Evolutionary conservation across 92 coral and sea anemone genomes (phyloP).

Genomic region (Muricea muricata): DNA sequence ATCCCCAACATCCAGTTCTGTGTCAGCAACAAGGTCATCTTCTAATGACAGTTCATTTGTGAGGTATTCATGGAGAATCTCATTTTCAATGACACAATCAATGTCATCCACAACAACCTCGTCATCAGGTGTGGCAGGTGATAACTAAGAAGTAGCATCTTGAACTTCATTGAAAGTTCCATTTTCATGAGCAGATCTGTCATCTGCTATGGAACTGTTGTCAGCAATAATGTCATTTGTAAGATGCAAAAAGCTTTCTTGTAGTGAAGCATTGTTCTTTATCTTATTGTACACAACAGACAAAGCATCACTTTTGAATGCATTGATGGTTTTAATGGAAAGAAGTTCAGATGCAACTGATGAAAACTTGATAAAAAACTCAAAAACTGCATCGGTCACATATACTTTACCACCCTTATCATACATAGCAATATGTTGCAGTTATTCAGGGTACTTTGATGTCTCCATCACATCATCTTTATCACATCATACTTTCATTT

Average conservation of each 20-base stretch:
- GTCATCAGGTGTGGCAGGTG: no score
- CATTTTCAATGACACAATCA: no score
- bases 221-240: not conserved
- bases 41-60: no score
- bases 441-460: slow-evolving; percentile 40
- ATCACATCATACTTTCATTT: no score
- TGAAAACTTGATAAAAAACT: slow-evolving; percentile 30
- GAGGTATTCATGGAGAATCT: no score
- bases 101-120: no score
- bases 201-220: not conserved
- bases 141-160: no score
- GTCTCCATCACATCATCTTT: slow-evolving; percentile 10
- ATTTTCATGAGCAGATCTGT: not conserved
- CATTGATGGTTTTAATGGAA: slow-evolving; percentile 21
- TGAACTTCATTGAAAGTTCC: no score
- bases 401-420: slow-evolving; percentile 49
- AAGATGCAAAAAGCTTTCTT: not conserved
- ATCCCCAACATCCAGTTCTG: no score
- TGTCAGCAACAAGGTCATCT: no score
- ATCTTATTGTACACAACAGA: not conserved
- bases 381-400: slow-evolving; percentile 13
- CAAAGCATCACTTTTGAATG: slow-evolving; percentile 4
- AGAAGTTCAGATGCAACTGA: slow-evolving; percentile 6
- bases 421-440: slow-evolving; percentile 33
- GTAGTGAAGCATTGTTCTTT: not conserved